phyloP scores from a whole-genome alignment of 2,113 vertebrate species.

The Oreocharis arfaki region DNA sequence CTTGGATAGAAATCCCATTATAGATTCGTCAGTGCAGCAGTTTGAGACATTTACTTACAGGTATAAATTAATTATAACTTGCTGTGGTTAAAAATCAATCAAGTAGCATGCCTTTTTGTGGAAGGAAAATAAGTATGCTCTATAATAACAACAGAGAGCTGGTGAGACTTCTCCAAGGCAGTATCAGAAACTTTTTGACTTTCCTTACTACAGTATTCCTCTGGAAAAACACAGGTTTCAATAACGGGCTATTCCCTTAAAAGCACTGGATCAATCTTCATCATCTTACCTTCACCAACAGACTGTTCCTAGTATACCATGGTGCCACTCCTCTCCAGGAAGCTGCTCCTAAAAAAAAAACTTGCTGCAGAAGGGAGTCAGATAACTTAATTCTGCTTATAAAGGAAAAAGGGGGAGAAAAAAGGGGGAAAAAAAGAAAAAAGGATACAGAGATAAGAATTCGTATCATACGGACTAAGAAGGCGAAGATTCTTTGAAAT shows the following conservation, averaged over 20 bases:
- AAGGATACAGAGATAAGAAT: background rate
- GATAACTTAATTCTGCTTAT: background rate
- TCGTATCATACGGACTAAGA: background rate
- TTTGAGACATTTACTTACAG: background rate
- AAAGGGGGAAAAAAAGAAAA: fast-evolving
- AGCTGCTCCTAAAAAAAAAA: background rate
- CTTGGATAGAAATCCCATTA: background rate
- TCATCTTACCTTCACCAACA: background rate
- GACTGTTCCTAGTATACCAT: background rate
- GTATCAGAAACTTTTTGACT: background rate
- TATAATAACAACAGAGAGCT: background rate
- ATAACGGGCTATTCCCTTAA: background rate
- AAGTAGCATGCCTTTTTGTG: background rate
- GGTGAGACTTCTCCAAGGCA: background rate
- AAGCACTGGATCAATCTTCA: background rate
- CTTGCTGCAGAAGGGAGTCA: background rate
- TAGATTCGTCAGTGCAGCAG: background rate
- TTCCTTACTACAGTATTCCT: background rate
- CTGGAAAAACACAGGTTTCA: background rate
- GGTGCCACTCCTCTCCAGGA: background rate
- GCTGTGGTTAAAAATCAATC: background rate
- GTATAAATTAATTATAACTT: background rate
- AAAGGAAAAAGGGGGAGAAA: background rate
- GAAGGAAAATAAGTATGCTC: background rate
- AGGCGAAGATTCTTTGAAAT: background rate